Evolutionary conservation across 1,140 invertebrate species (phyloP).

Genomic region (Brachionus calyciflorus): DNA sequence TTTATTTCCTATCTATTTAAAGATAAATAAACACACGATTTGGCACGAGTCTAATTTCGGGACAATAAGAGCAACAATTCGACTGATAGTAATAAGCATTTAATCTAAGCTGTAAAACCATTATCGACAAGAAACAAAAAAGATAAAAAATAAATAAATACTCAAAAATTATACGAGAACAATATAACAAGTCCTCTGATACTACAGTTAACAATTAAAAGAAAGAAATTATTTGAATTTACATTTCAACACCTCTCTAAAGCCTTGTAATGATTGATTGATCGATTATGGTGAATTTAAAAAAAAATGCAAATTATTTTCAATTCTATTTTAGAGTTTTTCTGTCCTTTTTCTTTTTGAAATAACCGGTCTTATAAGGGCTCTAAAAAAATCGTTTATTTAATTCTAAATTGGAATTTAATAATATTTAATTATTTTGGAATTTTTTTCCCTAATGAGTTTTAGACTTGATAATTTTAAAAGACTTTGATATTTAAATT

Average conservation of each 20-base stretch:
- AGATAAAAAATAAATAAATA: constrained; percentile 5
- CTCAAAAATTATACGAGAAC: constrained; percentile 2
- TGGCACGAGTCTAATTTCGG: constrained; percentile 7
- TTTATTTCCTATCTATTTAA: constrained; percentile 36
- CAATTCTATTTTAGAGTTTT: neutral
- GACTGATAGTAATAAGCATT: constrained; percentile 19
- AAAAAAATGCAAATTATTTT: constrained; percentile 28
- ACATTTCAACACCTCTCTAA: constrained; percentile 22
- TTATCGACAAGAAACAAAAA: neutral
- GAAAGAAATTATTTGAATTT: constrained; percentile 40
- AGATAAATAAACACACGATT: constrained; percentile 35
- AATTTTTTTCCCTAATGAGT: neutral
- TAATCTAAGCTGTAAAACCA: constrained; percentile 34
- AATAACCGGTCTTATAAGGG: neutral
- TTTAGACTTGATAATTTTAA: constrained; percentile 7
- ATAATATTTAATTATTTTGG: neutral
- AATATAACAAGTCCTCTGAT: constrained; percentile 20
- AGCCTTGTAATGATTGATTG: constrained; percentile 2
- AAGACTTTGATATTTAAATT: constrained; percentile 28
- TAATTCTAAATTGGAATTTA: constrained; percentile 18
- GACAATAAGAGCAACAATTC: constrained; percentile 11
- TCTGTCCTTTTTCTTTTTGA: neutral
- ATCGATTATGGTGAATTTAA: no score
- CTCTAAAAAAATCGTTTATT: neutral
- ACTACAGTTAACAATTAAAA: no score